Evolutionary conservation across 1,140 invertebrate species (phyloP).

Genomic region (Drosophila kurseongensis): DNA sequence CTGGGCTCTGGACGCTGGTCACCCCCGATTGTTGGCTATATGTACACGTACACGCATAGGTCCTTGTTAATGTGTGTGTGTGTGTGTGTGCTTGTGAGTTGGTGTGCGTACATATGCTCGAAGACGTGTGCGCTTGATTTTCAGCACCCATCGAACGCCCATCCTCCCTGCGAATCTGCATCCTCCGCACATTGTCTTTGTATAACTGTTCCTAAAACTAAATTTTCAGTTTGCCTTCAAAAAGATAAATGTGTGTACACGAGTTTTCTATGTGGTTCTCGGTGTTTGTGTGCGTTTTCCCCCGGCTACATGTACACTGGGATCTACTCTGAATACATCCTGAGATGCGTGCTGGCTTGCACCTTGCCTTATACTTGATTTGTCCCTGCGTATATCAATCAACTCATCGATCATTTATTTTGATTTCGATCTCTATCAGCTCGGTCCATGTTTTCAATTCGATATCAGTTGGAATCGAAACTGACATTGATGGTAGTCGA

Average conservation of each 20-base stretch:
- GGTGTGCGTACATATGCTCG: constrained; percentile 29
- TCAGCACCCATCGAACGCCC: constrained; percentile 45
- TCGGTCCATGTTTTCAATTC: constrained; percentile 5
- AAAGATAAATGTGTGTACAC: constrained; percentile 52
- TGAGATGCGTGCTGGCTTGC: constrained; percentile 14
- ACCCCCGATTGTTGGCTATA: constrained; percentile 41
- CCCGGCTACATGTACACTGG: constrained; percentile 21
- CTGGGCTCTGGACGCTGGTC: constrained; percentile 71
- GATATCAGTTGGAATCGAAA: constrained; percentile 3
- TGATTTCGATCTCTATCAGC: constrained; percentile 13
- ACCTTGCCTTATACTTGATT: constrained; percentile 13
- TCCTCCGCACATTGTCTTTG: constrained; percentile 60
- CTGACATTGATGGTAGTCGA: constrained; percentile 13
- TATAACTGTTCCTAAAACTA: constrained; percentile 71
- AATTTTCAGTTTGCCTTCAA: constrained; percentile 63
- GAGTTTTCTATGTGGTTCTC: constrained; percentile 19
- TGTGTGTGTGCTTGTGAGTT: constrained; percentile 5
- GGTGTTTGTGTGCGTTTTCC: constrained; percentile 22
- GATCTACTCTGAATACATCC: constrained; percentile 22
- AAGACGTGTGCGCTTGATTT: constrained; percentile 61
- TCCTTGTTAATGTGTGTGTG: constrained; percentile 11
- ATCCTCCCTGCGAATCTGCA: constrained; percentile 20
- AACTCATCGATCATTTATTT: constrained; percentile 31
- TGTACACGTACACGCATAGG: constrained; percentile 17
- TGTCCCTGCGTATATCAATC: constrained; percentile 7